Base-by-base conservation (phyloP, 1,140 invertebrate species). In the Sitobion miscanthi region DNA sequence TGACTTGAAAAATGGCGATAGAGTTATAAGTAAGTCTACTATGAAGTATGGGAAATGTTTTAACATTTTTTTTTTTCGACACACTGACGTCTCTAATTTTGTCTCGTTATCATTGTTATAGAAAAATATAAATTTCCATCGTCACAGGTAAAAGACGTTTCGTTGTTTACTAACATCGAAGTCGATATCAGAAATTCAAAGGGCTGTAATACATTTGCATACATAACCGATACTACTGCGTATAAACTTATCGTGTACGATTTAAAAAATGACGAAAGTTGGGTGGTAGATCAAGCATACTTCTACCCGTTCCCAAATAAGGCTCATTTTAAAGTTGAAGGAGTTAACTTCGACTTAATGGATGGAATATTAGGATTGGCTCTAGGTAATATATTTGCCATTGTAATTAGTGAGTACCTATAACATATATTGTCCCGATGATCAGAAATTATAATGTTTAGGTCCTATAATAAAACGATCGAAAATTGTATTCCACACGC, bases 401-500 rank as follows among this genome's bases (percentile, higher is more conserved):
- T 89, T 23, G 8, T 38, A 35, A 25, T 21, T n/a, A 54, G 8
- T 54, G 52, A 89, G 6, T 87, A 45, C 17, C 45, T 4, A 77
- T n/a, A 38, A 23, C 8, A 47, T 87, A n/a, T 87, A 45, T 45
- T 86, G 3, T 86, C 25, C 1, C 42, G 2, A 35, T 52, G 25
- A 38, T 54, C 11, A 49, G 2, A 49, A 93, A 86, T 30, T 11
- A 69, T 1, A 42, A 57, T 89, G 93, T 94, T 57, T 89, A 94
- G 94, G 94, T 86, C 94, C 94, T 17, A 21, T 86, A 2, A 96
- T 96, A 0, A 95, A 94, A 94, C 52, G 97, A 97, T 45, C 96
- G 97, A 30, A 96, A 95, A 91, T 95, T 98, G 0, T 98, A 96
- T 95, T 98, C 97, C 95, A n/a, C 97, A 98, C 95, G 96, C 97